Evolutionary conservation across 2,113 vertebrate species (phyloP).

Genomic region (Petromus typicus): DNA sequence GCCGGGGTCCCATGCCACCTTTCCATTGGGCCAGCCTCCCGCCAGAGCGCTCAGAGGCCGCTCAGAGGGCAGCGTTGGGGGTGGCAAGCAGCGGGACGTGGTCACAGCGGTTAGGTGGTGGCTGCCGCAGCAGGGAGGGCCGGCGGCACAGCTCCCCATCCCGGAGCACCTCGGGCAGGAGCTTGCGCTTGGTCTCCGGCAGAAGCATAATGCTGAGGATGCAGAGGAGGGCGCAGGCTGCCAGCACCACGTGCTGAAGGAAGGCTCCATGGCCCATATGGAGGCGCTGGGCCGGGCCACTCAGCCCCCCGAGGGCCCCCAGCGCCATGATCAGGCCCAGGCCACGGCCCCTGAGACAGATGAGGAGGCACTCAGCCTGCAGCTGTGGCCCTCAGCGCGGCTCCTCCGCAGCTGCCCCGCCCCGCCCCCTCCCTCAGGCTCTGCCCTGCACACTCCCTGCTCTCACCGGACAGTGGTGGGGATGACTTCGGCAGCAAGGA

Average conservation of each 20-base stretch:
- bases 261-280: constrained; percentile 94
- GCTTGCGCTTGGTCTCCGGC: constrained; percentile 94
- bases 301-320: constrained; percentile 92
- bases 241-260: constrained; percentile 94
- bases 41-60: constrained; percentile 77
- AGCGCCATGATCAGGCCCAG: constrained; percentile 90
- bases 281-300: constrained; percentile 92
- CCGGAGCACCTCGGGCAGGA: constrained; percentile 91
- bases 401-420: background rate
- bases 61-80: constrained; percentile 89
- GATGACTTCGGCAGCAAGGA: constrained; percentile 93
- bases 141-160: constrained; percentile 93
- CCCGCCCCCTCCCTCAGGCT: background rate
- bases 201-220: constrained; percentile 95
- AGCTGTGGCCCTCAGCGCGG: background rate
- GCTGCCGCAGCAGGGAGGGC: constrained; percentile 87
- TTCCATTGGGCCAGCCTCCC: constrained; percentile 55
- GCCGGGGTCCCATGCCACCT: constrained; percentile 28
- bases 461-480: constrained; percentile 93
- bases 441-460: background rate
- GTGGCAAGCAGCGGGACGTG: constrained; percentile 93
- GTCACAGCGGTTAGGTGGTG: constrained; percentile 84
- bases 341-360: constrained; percentile 87
- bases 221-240: constrained; percentile 92
- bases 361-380: background rate